These are phyloP conservation scores for Poliocrania exsul DNA, from an alignment of 2,797 vertebrate genomes.

Conservation along the genomic window DNA sequence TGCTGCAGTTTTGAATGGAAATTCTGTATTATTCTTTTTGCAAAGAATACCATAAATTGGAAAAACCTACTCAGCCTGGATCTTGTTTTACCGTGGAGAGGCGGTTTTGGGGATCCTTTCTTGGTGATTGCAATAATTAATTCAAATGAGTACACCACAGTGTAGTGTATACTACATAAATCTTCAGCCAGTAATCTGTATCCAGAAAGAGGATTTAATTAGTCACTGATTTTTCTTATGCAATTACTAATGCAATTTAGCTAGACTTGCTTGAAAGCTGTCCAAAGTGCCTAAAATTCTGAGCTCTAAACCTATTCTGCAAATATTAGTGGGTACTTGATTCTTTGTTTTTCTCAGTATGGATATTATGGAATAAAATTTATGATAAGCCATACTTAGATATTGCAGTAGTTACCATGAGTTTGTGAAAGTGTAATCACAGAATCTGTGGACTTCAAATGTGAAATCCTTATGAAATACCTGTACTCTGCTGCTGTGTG, in stretches of 20 bases:
- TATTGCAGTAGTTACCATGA: neutral
- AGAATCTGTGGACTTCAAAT: neutral
- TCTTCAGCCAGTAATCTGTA: conserved; percentile 19
- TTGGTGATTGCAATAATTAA: neutral
- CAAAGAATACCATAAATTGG: neutral
- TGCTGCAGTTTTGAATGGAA: neutral
- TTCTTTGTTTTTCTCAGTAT: neutral
- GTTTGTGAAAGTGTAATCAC: neutral
- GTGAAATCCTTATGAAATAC: neutral
- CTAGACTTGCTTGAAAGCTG: neutral
- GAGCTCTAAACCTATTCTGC: neutral
- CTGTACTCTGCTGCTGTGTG: neutral
- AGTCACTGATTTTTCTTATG: neutral
- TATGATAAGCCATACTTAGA: neutral
- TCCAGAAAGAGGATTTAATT: conserved; percentile 53
- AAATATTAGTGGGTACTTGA: neutral
- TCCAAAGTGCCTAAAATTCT: neutral
- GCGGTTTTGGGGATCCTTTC: neutral
- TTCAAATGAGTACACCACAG: neutral
- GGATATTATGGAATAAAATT: neutral
- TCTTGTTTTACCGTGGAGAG: neutral
- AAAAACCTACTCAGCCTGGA: neutral
- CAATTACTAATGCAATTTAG: conserved; percentile 23
- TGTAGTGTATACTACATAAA: neutral
- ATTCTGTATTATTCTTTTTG: neutral